These are phyloP conservation scores for Enteromius viviparus DNA, from an alignment of 2,797 vertebrate genomes.

Conservation along the genomic window DNA sequence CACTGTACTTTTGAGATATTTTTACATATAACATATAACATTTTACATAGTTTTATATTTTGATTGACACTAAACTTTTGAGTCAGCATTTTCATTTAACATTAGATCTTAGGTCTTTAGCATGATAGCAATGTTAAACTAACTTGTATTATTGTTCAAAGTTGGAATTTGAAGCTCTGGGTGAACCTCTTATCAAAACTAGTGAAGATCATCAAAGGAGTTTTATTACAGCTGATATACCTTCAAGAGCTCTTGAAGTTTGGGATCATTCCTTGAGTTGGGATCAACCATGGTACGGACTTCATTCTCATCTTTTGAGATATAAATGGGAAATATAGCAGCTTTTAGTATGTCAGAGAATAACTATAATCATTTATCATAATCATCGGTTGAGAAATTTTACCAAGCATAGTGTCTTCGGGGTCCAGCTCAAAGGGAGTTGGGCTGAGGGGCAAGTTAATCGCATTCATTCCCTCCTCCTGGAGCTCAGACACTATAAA, in stretches of 20 bases:
- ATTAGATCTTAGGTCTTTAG: not conserved
- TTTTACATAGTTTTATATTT: not conserved
- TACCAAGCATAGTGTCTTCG: constrained; percentile 90
- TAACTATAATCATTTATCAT: not conserved
- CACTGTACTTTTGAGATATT: not conserved
- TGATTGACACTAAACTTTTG: not conserved
- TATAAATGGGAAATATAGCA: constrained; percentile 8
- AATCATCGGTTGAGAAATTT: constrained; percentile 51
- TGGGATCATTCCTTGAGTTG: constrained; percentile 86
- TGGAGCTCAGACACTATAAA: constrained; percentile 86
- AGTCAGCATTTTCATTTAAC: not conserved
- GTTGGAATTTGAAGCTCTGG: not conserved
- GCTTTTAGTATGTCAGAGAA: constrained; percentile 23
- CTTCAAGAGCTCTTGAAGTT: constrained; percentile 88
- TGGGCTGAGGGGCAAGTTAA: constrained; percentile 88
- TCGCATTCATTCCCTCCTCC: constrained; percentile 90
- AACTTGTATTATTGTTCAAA: not conserved
- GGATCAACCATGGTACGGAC: constrained; percentile 89
- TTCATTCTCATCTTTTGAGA: constrained; percentile 84
- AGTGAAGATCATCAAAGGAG: not conserved
- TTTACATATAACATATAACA: too few species aligned
- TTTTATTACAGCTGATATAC: constrained; percentile 59
- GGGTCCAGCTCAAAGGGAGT: constrained; percentile 88
- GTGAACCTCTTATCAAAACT: not conserved
- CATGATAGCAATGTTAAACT: not conserved